Conservation (phyloP, 2,113 vertebrate genomes). For the Prunella fulvescens region DNA sequence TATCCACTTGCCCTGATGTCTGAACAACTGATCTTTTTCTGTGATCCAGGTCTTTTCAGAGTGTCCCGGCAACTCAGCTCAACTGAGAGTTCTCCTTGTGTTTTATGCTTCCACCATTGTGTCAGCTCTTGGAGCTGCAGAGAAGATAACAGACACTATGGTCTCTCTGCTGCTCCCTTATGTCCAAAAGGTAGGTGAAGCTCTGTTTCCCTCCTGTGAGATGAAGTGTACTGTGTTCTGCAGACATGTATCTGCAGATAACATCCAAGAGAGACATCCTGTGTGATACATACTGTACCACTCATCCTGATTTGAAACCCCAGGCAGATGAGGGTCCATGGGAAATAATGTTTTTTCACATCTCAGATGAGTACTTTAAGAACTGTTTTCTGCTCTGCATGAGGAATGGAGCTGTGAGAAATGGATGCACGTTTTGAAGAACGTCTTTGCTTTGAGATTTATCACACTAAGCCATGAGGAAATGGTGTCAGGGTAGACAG, state of each 20-base stretch:
- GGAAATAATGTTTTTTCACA: background rate
- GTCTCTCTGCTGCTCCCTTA: constrained; percentile 89
- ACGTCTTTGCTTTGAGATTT: background rate
- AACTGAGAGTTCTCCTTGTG: constrained; percentile 87
- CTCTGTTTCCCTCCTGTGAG: background rate
- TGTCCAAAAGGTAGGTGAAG: constrained; percentile 83
- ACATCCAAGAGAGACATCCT: background rate
- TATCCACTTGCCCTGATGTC: background rate
- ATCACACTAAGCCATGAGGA: background rate
- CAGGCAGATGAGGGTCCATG: background rate
- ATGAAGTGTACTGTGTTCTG: background rate
- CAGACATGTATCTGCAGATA: background rate
- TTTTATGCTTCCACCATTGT: constrained; percentile 92
- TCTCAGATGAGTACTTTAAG: background rate
- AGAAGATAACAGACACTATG: constrained; percentile 77
- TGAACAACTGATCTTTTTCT: background rate
- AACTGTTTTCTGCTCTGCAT: background rate
- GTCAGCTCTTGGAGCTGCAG: constrained; percentile 78
- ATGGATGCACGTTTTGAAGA: background rate
- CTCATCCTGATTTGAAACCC: background rate
- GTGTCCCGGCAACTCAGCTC: constrained; percentile 67
- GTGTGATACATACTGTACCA: fast-evolving
- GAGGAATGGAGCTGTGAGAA: background rate
- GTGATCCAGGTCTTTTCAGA: constrained; percentile 80
- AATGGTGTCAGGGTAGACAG: background rate